These are phyloP conservation scores for Bombus sylvicola DNA, from an alignment of 1,140 invertebrate species.

Conservation along the genomic window DNA sequence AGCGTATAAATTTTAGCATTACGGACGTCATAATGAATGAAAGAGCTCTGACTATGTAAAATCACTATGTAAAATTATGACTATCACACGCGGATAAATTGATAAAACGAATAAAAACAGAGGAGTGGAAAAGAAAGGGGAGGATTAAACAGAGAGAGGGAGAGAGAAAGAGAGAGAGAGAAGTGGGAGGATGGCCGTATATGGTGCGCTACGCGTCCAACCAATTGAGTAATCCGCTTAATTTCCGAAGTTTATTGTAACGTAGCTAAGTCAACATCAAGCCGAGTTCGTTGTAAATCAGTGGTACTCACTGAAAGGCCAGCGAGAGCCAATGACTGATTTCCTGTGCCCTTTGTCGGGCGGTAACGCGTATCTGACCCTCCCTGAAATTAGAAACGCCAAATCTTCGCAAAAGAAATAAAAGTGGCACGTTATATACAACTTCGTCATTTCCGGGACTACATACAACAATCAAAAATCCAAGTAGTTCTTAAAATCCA, in stretches of 20 bases:
- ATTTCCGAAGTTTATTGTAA: conserved; percentile 49
- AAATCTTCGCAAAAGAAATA: conserved; percentile 15
- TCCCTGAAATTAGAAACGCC: conserved; percentile 42
- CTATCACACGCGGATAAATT: neutral
- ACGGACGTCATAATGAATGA: neutral
- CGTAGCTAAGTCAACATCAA: conserved; percentile 34
- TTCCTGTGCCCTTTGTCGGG: conserved; percentile 39
- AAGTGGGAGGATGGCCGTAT: neutral
- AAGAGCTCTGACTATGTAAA: neutral
- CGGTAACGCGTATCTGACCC: conserved; percentile 16
- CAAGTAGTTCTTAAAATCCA: neutral
- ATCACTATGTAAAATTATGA: neutral
- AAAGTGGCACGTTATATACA: too few species aligned
- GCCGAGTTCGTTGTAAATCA: conserved; percentile 33
- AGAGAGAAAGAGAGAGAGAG: too few species aligned
- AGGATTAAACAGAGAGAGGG: neutral
- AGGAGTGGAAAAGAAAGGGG: neutral
- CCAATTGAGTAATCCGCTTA: conserved; percentile 42
- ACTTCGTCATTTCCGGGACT: neutral
- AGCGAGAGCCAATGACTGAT: conserved; percentile 26
- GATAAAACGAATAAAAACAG: neutral
- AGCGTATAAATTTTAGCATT: neutral
- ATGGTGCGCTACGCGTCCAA: neutral
- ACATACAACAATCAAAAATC: neutral
- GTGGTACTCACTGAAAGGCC: conserved; percentile 43